Evolutionary conservation across 1,140 invertebrate genomes (phyloP).

Genomic region (Pseudomyrmex gracilis): DNA sequence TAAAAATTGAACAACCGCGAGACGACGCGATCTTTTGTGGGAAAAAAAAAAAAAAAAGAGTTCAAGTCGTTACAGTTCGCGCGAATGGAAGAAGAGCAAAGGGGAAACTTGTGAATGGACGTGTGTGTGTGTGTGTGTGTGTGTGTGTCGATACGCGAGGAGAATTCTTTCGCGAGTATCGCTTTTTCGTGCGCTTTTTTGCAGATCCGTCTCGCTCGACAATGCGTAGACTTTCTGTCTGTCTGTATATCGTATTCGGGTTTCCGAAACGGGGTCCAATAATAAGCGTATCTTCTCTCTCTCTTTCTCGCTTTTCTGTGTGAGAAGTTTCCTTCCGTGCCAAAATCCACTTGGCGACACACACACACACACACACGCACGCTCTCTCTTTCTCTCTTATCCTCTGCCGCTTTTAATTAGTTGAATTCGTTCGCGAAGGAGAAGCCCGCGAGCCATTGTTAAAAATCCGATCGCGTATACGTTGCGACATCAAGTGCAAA

Average conservation of each 20-base stretch:
- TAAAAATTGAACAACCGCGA: no score
- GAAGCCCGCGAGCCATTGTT: not conserved
- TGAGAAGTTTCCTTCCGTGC: constrained; percentile 33
- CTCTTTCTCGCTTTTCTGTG: constrained; percentile 27
- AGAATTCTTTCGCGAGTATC: constrained; percentile 7
- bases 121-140: not conserved
- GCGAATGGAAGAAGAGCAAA: constrained; percentile 1
- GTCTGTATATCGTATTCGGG: constrained; percentile 2
- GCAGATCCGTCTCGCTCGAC: not conserved
- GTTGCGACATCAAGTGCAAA: constrained; percentile 21
- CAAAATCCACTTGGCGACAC: constrained; percentile 6
- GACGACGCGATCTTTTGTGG: no score
- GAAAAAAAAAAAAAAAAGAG: no score
- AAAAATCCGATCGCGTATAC: constrained; percentile 3
- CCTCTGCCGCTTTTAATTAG: constrained; percentile 16
- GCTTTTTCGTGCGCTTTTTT: not conserved
- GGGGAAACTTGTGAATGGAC: not conserved
- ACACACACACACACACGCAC: no score
- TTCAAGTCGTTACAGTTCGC: no score
- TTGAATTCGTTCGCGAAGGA: constrained; percentile 21
- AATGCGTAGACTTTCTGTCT: constrained; percentile 24
- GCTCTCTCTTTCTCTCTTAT: constrained; percentile 11
- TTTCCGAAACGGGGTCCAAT: constrained; percentile 50
- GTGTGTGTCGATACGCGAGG: not conserved
- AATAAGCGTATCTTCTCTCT: constrained; percentile 6